These are phyloP conservation scores for Equus przewalskii DNA, from an alignment of 2,113 vertebrate species.

Conservation along the genomic window DNA sequence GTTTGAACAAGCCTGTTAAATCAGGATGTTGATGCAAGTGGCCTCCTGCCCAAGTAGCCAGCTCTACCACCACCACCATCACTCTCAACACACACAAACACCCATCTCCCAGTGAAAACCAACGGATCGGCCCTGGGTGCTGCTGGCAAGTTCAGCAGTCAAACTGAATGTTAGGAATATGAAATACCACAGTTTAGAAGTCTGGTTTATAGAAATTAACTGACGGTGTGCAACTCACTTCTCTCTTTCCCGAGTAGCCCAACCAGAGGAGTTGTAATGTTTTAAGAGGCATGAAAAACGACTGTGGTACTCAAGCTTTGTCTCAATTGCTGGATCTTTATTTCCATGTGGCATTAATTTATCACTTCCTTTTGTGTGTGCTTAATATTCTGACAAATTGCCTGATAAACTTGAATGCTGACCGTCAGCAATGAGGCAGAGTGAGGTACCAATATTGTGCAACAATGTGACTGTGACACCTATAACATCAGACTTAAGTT, in stretches of 20 bases:
- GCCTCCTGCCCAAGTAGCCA: background rate
- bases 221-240: background rate
- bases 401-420: background rate
- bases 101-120: background rate
- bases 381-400: constrained; percentile 8
- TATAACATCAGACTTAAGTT: background rate
- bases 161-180: background rate
- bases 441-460: background rate
- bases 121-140: too few species aligned
- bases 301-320: background rate
- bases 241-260: background rate
- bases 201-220: background rate
- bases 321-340: background rate
- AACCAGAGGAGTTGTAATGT: too few species aligned
- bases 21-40: background rate
- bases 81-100: background rate
- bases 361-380: background rate
- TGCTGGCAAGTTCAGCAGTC: background rate
- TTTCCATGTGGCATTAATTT: constrained; percentile 26
- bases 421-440: background rate
- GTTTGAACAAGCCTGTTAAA: background rate
- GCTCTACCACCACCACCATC: background rate
- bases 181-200: background rate
- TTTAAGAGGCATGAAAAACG: background rate
- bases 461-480: rapidly evolving